Evolutionary conservation across 2,797 vertebrate species (phyloP), one percentile per base, ranked within the genome.

Genomic region (Pipistrellus nathusii): DNA sequence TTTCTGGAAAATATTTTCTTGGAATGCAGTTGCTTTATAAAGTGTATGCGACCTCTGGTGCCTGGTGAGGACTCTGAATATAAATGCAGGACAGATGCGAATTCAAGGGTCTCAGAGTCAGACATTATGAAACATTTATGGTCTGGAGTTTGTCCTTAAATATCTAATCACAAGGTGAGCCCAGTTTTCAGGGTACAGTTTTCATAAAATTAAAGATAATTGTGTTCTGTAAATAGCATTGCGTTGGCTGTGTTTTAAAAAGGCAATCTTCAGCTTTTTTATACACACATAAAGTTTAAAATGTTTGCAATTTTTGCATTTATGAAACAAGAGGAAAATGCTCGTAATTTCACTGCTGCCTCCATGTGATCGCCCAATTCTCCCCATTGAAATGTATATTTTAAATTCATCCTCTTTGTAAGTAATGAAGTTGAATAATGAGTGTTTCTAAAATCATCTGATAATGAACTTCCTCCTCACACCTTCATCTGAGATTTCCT

Each of bases 171-270:
- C 59, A 86, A 83, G 2, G 41, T 91, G 51, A 14, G 14, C 6
- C 25, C 9, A 75, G 64, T 89, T 91, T 64, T 2, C 13, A 75
- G 41, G 30, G 23, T 35, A 27, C 18, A 48, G 18, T 62, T 51
- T 88, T 35, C 46, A 69, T 53, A 59, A 88, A 64, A 76, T 51
- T 68, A 85, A 14, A 85, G 4, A 21, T 25, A 71, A 91, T 57
- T 18, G 32, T 82, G 32, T 91, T 77, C 17, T 32, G 0, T 57
- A 75, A 77, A 48, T 69, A 66, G 17, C 75, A 51, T 55, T 62
- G 3, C 15, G 85, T 64, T 71, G 80, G 5, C 23, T 81, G 11
- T 38, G 35, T 59, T 76, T 95, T 80, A 92, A 48, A 81, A 93
- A 64, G 13, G 75, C 5, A 80, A 1, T 14, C 2, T 80, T 93